phyloP scores from a whole-genome alignment of 1,140 invertebrate species.

The Pogonognathellus flavescens region DNA sequence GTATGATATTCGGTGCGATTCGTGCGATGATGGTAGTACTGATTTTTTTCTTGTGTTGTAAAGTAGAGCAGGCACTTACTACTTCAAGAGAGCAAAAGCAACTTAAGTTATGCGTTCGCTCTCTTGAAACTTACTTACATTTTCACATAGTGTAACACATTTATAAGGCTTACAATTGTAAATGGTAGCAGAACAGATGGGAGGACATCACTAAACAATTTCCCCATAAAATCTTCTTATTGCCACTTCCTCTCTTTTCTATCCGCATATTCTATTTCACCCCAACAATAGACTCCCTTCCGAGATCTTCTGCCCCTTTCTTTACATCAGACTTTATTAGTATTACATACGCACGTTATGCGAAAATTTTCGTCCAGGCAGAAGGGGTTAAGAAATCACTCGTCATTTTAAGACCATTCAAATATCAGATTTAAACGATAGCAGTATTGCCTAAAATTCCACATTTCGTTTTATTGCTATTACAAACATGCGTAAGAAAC shows the following conservation, averaged over 20 bases:
- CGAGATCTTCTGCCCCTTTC: slow-evolving; percentile 14
- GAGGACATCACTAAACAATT: slow-evolving; percentile 58
- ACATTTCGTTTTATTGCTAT: too few species aligned
- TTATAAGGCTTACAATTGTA: slow-evolving; percentile 29
- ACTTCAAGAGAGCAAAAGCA: background rate
- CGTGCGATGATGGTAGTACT: background rate
- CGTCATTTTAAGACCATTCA: too few species aligned
- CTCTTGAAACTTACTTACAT: slow-evolving; percentile 3
- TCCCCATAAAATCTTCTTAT: slow-evolving; percentile 56
- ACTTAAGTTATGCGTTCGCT: slow-evolving; percentile 4
- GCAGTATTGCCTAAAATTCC: too few species aligned
- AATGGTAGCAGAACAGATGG: slow-evolving; percentile 54
- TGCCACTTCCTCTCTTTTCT: slow-evolving; percentile 38
- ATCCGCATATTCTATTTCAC: slow-evolving; percentile 20
- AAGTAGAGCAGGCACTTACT: background rate
- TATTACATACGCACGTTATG: background rate
- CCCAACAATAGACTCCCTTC: slow-evolving; percentile 8
- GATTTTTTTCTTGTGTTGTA: slow-evolving; percentile 37
- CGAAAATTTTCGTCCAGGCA: background rate
- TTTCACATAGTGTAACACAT: slow-evolving; percentile 10
- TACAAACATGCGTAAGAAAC: too few species aligned
- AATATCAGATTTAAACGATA: too few species aligned
- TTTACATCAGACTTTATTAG: slow-evolving; percentile 12
- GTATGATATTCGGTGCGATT: background rate
- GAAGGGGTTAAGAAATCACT: too few species aligned